phyloP scores from a whole-genome alignment of 2,797 vertebrate genomes.

The Caiman crocodilus region DNA sequence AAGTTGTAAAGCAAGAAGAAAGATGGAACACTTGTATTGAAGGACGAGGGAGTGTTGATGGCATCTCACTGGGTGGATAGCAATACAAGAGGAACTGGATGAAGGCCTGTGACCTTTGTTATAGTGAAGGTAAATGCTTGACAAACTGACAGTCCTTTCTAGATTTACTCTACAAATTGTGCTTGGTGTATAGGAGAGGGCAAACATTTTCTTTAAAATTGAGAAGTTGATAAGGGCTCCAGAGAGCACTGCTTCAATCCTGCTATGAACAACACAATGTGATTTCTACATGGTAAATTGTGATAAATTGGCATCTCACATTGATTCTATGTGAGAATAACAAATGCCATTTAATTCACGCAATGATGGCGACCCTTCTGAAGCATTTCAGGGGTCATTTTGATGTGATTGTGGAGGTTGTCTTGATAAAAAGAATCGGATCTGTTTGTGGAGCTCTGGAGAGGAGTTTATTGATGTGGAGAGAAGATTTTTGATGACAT shows the following conservation, averaged over 20 bases:
- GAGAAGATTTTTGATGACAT: no score
- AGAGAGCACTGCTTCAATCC: not conserved
- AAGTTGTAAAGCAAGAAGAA: not conserved
- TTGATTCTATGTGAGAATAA: not conserved
- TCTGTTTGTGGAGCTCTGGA: no score
- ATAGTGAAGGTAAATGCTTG: no score
- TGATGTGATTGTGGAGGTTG: not conserved
- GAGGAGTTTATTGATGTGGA: no score
- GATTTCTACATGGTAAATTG: not conserved
- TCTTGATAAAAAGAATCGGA: no score
- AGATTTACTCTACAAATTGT: no score
- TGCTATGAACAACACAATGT: not conserved
- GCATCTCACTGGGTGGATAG: not conserved
- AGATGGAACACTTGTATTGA: not conserved
- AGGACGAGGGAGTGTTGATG: not conserved
- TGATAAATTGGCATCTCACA: not conserved
- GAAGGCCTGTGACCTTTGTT: not conserved
- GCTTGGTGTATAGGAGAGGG: not conserved
- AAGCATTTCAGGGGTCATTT: not conserved
- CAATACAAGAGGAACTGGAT: not conserved
- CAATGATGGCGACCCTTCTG: not conserved
- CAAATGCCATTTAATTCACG: not conserved
- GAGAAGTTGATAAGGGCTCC: not conserved
- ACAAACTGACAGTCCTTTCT: no score
- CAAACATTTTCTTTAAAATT: not conserved